A percentile compares a stretch with the other conserved stretches of the same genome.
phyloP scores from a whole-genome alignment of 2,797 vertebrate genomes.

The Acrocephalus scirpaceus region DNA sequence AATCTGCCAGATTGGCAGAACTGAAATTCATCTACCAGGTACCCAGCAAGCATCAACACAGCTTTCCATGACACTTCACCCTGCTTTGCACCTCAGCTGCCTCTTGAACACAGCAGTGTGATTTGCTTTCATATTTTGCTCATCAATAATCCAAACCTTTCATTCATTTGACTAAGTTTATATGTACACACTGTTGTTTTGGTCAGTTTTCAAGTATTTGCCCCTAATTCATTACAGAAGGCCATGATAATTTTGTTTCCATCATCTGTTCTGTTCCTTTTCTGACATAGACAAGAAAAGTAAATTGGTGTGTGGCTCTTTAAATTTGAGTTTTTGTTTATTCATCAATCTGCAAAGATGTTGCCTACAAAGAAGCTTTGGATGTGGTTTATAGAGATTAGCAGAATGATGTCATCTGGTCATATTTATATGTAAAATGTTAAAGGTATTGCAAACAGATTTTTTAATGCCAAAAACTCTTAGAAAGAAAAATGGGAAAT shows the following conservation, averaged over 20 bases:
- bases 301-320: rapidly evolving
- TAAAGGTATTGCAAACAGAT: neutral
- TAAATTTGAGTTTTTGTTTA: neutral
- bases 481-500: neutral
- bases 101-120: neutral
- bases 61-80: neutral
- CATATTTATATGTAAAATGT: neutral
- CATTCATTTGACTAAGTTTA: neutral
- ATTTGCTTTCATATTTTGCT: neutral
- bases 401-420: neutral
- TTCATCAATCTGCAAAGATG: neutral
- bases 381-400: neutral
- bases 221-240: neutral
- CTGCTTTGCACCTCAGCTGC: neutral
- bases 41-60: constrained; percentile 7
- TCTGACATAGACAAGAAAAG: neutral
- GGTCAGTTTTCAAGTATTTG: neutral
- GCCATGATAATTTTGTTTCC: neutral
- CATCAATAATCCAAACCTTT: neutral
- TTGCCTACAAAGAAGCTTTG: neutral
- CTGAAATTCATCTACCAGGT: constrained; percentile 40
- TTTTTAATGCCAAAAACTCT: neutral
- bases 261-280: neutral
- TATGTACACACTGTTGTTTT: neutral
- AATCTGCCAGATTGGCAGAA: constrained; percentile 29